Conservation (phyloP, 2,797 vertebrate genomes). For the Salarias fasciatus region DNA sequence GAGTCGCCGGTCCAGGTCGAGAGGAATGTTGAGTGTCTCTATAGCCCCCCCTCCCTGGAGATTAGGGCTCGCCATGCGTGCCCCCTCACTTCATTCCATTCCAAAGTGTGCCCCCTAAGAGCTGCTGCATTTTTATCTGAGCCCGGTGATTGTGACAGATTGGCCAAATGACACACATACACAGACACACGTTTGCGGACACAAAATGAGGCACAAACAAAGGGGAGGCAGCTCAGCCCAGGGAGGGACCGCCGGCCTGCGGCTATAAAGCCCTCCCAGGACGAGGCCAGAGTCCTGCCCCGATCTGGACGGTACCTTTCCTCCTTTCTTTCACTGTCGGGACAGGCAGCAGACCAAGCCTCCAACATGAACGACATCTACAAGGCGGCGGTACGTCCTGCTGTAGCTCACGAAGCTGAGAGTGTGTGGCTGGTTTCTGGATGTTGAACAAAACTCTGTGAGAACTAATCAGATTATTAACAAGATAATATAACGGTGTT, state of each 20-base stretch:
- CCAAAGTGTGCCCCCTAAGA: conserved; percentile 77
- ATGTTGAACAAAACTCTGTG: conserved; percentile 30
- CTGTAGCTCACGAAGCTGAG: conserved; percentile 10
- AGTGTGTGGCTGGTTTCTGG: conserved; percentile 14
- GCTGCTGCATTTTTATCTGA: conserved; percentile 81
- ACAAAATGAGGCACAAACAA: conserved; percentile 41
- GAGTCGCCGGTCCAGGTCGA: conserved; percentile 58
- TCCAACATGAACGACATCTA: conserved; percentile 86
- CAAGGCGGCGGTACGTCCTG: conserved; percentile 84
- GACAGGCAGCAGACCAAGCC: conserved; percentile 68
- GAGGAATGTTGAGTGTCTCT: conserved; percentile 82
- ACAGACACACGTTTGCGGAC: conserved; percentile 59
- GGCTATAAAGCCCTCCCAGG: conserved; percentile 76
- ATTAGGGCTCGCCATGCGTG: conserved; percentile 64
- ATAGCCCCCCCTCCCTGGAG: conserved; percentile 62
- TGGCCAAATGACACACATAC: conserved; percentile 74
- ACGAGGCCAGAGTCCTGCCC: conserved; percentile 74
- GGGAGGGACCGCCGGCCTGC: conserved; percentile 66
- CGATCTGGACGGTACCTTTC: conserved; percentile 65
- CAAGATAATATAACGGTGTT: no score
- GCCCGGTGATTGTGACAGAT: conserved; percentile 81
- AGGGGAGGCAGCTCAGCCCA: conserved; percentile 49
- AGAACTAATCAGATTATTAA: conserved; percentile 17
- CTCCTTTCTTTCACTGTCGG: conserved; percentile 55
- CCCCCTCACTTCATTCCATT: conserved; percentile 73